A percentile compares a stretch with the other conserved stretches of the same genome.
phyloP scores from a whole-genome alignment of 2,888 invertebrate species.

The Aleiodes alternator region DNA sequence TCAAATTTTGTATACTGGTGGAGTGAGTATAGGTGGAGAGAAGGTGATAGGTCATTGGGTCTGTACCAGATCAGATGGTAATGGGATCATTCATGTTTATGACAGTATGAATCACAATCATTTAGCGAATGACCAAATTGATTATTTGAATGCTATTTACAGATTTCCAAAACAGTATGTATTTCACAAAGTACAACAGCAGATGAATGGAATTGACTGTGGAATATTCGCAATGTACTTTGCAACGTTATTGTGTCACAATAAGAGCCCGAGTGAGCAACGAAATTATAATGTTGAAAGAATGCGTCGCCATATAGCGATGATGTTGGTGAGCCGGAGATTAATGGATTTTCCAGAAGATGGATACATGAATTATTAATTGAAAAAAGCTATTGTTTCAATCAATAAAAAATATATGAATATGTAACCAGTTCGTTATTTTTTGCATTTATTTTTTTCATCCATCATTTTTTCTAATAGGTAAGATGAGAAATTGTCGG shows the following conservation, averaged over 20 bases:
- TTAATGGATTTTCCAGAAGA: slow-evolving; percentile 3
- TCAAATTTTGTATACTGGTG: slow-evolving; percentile 6
- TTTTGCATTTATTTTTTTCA: no score
- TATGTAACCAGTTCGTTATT: no score
- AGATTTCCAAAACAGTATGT: slow-evolving; percentile 1
- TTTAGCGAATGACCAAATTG: not conserved
- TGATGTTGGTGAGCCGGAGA: slow-evolving; percentile 1
- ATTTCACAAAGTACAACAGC: slow-evolving; percentile 6
- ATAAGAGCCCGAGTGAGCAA: not conserved
- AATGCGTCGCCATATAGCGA: not conserved
- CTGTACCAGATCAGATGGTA: slow-evolving; percentile 7
- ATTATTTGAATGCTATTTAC: slow-evolving; percentile 1
- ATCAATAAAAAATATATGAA: no score
- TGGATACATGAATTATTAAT: not conserved
- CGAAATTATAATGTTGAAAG: not conserved
- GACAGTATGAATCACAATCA: not conserved
- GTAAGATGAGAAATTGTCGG: no score
- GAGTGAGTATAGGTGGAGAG: not conserved
- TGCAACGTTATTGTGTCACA: slow-evolving; percentile 12
- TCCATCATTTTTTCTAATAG: no score
- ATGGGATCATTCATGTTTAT: slow-evolving; percentile 6
- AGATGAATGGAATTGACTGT: not conserved
- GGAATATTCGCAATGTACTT: slow-evolving; percentile 12
- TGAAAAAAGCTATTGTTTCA: no score
- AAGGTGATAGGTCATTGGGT: not conserved